Evolutionary conservation across 2,888 invertebrate species (phyloP).

Genomic region (Oeneis ivallda): DNA sequence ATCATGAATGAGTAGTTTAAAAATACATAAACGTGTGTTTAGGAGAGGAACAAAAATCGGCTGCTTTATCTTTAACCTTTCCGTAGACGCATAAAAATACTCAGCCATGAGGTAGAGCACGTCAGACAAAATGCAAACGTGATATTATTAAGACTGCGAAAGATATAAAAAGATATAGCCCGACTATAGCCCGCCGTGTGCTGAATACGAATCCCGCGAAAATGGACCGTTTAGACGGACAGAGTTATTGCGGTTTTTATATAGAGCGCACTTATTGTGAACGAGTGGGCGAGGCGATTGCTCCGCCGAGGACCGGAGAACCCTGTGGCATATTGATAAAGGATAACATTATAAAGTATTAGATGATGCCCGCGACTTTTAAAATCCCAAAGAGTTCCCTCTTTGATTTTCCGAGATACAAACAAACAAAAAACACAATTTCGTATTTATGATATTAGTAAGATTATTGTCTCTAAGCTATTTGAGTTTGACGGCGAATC

Average conservation of each 20-base stretch:
- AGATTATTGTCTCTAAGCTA: conserved; percentile 1
- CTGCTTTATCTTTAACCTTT: too few species aligned
- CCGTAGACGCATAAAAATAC: too few species aligned
- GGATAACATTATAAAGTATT: neutral
- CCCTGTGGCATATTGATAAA: conserved; percentile 12
- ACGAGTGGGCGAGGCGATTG: conserved; percentile 38
- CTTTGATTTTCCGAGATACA: too few species aligned
- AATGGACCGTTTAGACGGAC: conserved; percentile 58
- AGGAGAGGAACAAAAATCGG: too few species aligned
- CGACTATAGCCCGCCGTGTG: conserved; percentile 48
- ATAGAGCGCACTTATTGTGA: conserved; percentile 63
- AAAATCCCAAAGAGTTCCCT: too few species aligned
- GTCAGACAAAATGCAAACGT: conserved; percentile 19
- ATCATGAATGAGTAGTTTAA: too few species aligned
- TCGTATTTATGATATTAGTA: too few species aligned
- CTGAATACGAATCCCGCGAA: conserved; percentile 70
- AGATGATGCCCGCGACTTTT: too few species aligned
- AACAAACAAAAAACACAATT: too few species aligned
- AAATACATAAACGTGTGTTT: too few species aligned
- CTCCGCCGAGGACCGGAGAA: neutral
- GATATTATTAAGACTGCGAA: conserved; percentile 67
- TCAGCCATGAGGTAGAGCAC: neutral
- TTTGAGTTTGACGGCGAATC: neutral
- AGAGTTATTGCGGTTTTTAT: conserved; percentile 67
- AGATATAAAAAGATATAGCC: conserved; percentile 62